Evolutionary conservation across 2,113 vertebrate genomes (phyloP).

Genomic region (Piprites chloris): DNA sequence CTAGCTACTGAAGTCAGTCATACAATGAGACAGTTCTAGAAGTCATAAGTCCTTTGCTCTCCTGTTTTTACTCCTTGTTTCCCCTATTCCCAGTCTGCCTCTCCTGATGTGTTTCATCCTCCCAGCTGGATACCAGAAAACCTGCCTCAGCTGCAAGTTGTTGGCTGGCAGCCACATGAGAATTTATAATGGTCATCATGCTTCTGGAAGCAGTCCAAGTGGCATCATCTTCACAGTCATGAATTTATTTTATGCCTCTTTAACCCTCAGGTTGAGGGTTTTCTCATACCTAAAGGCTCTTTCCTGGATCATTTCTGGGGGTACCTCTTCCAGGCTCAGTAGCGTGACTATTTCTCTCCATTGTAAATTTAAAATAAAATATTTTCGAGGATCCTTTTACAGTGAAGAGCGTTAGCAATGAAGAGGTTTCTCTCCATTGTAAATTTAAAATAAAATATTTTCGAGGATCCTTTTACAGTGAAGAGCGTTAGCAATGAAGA

Average conservation of each 20-base stretch:
- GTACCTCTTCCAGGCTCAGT: accelerated
- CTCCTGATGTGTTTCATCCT: neutral
- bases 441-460: neutral
- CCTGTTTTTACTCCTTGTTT: neutral
- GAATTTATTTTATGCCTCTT: slow-evolving; percentile 9
- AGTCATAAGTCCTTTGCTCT: neutral
- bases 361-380: neutral
- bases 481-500: neutral
- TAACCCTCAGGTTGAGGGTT: slow-evolving; percentile 7
- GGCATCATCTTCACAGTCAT: slow-evolving; percentile 21
- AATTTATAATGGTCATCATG: slow-evolving; percentile 11
- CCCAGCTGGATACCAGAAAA: slow-evolving; percentile 38
- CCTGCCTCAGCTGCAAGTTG: slow-evolving; percentile 18
- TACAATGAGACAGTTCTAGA: neutral
- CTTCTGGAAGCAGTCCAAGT: slow-evolving; percentile 46
- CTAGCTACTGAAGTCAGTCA: neutral
- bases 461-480: neutral
- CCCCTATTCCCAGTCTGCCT: neutral
- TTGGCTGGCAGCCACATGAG: slow-evolving; percentile 27
- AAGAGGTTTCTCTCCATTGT: neutral
- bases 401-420: neutral
- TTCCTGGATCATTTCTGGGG: neutral
- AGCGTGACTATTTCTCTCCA: neutral
- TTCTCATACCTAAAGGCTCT: neutral
- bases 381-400: neutral